Base-by-base conservation (phyloP, 2,113 vertebrate species). In the Pristiophorus japonicus region DNA sequence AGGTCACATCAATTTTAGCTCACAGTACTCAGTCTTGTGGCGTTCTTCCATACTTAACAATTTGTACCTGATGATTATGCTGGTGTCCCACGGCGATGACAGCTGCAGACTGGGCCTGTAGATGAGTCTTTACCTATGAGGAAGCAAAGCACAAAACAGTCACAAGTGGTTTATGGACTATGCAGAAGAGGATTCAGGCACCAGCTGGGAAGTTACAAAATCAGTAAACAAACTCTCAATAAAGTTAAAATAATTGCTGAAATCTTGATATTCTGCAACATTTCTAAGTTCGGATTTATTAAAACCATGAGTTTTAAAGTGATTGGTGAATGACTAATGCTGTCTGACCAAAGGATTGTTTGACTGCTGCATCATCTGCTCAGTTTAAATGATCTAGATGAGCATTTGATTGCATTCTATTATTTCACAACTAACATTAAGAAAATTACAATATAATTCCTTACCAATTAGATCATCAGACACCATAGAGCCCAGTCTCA, bases 61-160 rank as follows among this genome's bases (percentile, higher is more conserved):
- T n/a, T n/a, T 42, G 62, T 97, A 99, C 99, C 98, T 98, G 97
- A 88, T 99, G 98, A 96, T 99, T 98, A 96, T 99, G 99, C 96
- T 99, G 99, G 97, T 99, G 98, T 24, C 99, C 99, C 47, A 99
- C 98, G 0, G 98, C 98, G 65, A 99, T 96, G 0, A 97, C 73
- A 0, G 97, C 96, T 96, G 98, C 96, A 0, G 98, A 97, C 97
- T 99, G 98, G 51, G 99, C 98, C 96, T 99, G 99, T 55, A 99
- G 98, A 93, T 99, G 99, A 0, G 99, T 99, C 96, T 99, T 99
- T 90, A 99, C 97, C 99, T 99, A 95, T 14, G 27, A 90, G 12
- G n/a, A 73, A 59, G 14, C 87, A 90, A 34, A 90, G 16, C 51
- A 59, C 87, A 90, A 30, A 70, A 59, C 87, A 90, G 27, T 90